Percentiles rank a stretch among this genome's conserved stretches.
Evolutionary conservation across 1,140 invertebrate genomes (phyloP).

Genomic region (Drosophila eugracilis): DNA sequence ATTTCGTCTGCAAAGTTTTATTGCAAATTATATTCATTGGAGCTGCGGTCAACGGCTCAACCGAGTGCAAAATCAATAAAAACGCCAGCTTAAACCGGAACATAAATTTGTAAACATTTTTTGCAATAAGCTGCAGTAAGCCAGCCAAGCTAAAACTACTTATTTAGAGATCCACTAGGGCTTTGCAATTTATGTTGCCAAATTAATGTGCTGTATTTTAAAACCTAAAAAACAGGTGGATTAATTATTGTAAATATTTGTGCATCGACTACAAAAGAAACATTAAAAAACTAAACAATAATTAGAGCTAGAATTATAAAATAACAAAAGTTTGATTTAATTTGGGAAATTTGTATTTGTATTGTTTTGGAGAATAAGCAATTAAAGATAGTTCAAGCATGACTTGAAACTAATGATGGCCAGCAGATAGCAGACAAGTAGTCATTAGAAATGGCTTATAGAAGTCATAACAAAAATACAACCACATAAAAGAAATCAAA

Average conservation of each 20-base stretch:
- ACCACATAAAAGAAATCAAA: slow-evolving; percentile 13
- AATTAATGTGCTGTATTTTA: background rate
- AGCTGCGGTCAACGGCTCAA: slow-evolving; percentile 30
- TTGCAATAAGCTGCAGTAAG: slow-evolving; percentile 19
- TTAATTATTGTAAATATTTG: background rate
- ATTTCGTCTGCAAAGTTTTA: slow-evolving; percentile 69
- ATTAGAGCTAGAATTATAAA: no score
- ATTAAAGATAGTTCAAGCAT: background rate
- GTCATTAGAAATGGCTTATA: background rate
- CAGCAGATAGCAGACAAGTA: background rate
- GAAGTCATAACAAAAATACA: background rate
- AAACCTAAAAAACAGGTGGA: background rate
- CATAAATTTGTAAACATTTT: slow-evolving; percentile 17
- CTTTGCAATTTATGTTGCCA: slow-evolving; percentile 4
- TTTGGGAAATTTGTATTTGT: background rate
- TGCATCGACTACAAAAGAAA: background rate
- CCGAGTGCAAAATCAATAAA: slow-evolving; percentile 26
- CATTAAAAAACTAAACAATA: background rate
- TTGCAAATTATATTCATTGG: slow-evolving; percentile 29
- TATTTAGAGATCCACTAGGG: background rate
- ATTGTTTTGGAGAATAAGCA: background rate
- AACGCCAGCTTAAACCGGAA: slow-evolving; percentile 3
- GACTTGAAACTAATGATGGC: background rate
- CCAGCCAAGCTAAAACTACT: background rate
- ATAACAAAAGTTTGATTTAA: no score